Evolutionary conservation across 2,888 invertebrate species (phyloP), one percentile per base, ranked within the genome.

Genomic region (Blastobasis adustella): DNA sequence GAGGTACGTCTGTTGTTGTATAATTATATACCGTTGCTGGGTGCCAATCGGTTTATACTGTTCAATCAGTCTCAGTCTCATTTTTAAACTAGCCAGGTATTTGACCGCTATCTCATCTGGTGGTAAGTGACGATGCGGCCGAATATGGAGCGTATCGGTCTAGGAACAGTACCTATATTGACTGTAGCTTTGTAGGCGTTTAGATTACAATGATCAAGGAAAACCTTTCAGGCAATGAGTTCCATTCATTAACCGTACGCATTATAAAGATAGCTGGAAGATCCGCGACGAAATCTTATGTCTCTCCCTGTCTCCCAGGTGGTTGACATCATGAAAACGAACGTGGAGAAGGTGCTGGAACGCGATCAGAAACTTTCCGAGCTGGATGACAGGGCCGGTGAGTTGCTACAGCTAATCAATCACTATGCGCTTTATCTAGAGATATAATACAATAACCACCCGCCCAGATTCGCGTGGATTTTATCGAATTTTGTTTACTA

Each of bases 301-400:
- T 23, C 23, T 23, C 23, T 23, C 23, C 23, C 23, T 23, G 23
- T 43, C 6, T 47, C 72, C 38, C 76, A 94, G 92, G 96, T 96
- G 65, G 96, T 96, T 60, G 96, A 95, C 68, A 98, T 98, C 65
- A 98, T 98, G 98, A 93, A 96, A 83, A 95, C 95, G 58, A 98
- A 98, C 86, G 98, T 98, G 48, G 98, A 98, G 80, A 98, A 98
- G 80, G 98, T 98, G 40, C 83, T 98, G 73, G 98, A 98, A 85
- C 91, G 98, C 81, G 98, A 98, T 92, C 96, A 96, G 82, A 98
- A 98, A 86, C 91, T 98, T 52, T 97, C 98, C 44, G 98, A 98
- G 86, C 90, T 98, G 56, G 98, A 98, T 79, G 96, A 97, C 82
- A 92, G 98, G 90, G 98, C 98, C 77, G 89, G 89, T 89, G 64